phyloP scores from a whole-genome alignment of 2,888 invertebrate genomes.

The Drosophila multiciliata region DNA sequence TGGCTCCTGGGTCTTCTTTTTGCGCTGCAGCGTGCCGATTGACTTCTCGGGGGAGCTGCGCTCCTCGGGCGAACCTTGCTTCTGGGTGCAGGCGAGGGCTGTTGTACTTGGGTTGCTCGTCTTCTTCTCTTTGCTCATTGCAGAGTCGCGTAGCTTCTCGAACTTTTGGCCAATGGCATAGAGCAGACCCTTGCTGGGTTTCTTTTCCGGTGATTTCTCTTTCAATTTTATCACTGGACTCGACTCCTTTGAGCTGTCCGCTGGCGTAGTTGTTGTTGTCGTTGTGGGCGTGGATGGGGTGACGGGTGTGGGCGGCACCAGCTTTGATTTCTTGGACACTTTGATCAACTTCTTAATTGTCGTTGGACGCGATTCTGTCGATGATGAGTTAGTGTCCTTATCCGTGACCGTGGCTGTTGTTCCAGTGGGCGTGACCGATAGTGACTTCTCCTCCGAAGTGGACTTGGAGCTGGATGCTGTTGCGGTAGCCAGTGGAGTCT shows the following conservation, averaged over 20 bases:
- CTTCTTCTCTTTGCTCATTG: constrained; percentile 85
- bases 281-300: constrained; percentile 71
- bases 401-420: constrained; percentile 44
- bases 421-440: constrained; percentile 56
- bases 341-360: constrained; percentile 73
- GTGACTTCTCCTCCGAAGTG: constrained; percentile 72
- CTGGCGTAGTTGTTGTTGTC: constrained; percentile 56
- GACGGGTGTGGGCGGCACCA: constrained; percentile 77
- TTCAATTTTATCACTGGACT: constrained; percentile 79
- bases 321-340: constrained; percentile 79
- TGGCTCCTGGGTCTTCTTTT: constrained; percentile 79
- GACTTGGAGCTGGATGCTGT: constrained; percentile 53
- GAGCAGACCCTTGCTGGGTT: constrained; percentile 87
- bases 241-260: constrained; percentile 80
- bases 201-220: constrained; percentile 86
- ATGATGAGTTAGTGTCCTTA: constrained; percentile 61
- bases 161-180: constrained; percentile 92
- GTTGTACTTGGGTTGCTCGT: constrained; percentile 42
- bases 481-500: constrained; percentile 14
- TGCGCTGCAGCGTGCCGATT: constrained; percentile 85
- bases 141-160: constrained; percentile 88
- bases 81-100: constrained; percentile 63
- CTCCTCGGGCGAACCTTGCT: constrained; percentile 74
- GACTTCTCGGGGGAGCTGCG: constrained; percentile 55
- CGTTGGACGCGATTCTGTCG: constrained; percentile 67